Conservation (phyloP, 2,797 vertebrate species). For the Catamblyrhynchus diadema region DNA sequence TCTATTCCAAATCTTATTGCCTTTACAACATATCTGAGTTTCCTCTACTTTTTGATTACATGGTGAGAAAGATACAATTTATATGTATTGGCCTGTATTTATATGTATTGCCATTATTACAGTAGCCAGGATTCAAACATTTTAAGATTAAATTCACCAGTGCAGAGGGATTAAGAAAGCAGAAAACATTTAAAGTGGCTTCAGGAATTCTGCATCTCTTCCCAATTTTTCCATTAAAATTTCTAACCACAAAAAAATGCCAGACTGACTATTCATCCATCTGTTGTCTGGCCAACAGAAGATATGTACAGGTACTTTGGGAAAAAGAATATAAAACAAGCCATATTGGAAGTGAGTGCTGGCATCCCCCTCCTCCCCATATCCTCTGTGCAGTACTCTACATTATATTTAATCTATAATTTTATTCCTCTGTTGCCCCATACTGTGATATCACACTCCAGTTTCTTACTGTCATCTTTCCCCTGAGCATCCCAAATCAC, state of each 20-base stretch:
- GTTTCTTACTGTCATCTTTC: background rate
- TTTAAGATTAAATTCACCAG: background rate
- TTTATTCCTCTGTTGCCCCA: background rate
- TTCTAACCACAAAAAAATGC: background rate
- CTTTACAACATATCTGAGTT: background rate
- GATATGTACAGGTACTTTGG: background rate
- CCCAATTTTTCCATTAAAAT: background rate
- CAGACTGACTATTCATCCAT: background rate
- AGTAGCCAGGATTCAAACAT: background rate
- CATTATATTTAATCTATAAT: background rate
- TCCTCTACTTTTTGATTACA: background rate
- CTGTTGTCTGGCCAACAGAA: background rate
- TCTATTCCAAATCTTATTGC: background rate
- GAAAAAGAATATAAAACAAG: background rate
- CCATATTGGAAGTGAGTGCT: background rate
- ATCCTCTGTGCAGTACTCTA: background rate
- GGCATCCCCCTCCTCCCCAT: background rate
- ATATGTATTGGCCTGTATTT: background rate
- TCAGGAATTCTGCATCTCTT: background rate
- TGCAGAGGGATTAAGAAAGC: background rate
- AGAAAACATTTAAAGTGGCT: background rate
- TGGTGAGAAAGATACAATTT: background rate
- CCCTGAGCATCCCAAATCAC: background rate
- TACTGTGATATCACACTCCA: background rate
- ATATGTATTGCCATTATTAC: background rate